Percentiles rank a stretch among this genome's conserved stretches.
Conservation (phyloP, 2,888 invertebrate species). For the Scaptomyza reducta region DNA sequence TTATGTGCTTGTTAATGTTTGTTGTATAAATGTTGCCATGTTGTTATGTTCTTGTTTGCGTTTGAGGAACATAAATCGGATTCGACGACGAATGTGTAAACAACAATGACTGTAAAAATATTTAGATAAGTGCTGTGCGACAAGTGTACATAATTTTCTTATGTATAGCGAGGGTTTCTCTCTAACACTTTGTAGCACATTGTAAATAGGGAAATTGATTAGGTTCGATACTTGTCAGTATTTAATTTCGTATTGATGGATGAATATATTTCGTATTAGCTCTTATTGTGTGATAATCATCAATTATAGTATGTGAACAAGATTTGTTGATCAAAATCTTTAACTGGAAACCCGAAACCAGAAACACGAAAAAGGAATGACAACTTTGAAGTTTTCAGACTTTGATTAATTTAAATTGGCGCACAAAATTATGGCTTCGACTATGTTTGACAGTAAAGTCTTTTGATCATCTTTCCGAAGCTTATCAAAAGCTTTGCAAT, state of each 20-base stretch:
- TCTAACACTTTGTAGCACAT: not conserved
- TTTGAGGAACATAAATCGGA: constrained; percentile 22
- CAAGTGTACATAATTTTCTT: constrained; percentile 49
- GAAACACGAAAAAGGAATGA: constrained; percentile 6
- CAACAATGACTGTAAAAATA: constrained; percentile 62
- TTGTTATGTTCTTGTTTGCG: constrained; percentile 3
- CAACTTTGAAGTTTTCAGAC: constrained; percentile 16
- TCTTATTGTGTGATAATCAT: constrained; percentile 21
- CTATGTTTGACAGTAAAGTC: too few relatives aligned
- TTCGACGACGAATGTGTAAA: constrained; percentile 42
- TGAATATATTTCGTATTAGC: not conserved
- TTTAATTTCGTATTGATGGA: constrained; percentile 3
- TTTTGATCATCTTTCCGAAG: not conserved
- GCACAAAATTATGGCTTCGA: constrained; percentile 45
- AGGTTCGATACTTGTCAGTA: not conserved
- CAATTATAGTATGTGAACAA: constrained; percentile 12
- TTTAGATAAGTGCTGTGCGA: constrained; percentile 59
- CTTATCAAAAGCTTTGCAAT: constrained; percentile 59
- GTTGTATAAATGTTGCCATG: constrained; percentile 1
- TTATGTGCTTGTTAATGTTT: constrained; percentile 6
- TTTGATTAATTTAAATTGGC: constrained; percentile 55
- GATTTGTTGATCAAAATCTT: constrained; percentile 19
- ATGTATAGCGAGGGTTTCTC: not conserved
- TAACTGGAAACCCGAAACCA: constrained; percentile 10
- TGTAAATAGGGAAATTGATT: constrained; percentile 60